Base-by-base conservation (phyloP, 2,888 invertebrate genomes). In the Polietes domitor region DNA sequence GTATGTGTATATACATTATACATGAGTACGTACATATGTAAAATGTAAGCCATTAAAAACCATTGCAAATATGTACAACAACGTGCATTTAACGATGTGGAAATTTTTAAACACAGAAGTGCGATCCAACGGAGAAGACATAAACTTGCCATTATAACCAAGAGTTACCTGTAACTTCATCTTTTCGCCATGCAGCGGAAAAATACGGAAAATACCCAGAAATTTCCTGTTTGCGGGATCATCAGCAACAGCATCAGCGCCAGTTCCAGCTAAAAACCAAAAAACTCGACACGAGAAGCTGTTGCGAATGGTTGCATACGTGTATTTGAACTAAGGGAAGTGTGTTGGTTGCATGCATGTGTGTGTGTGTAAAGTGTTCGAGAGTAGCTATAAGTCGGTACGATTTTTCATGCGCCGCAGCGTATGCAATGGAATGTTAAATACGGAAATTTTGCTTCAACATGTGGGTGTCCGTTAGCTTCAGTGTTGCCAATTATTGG, bases 101-200 rank as follows among this genome's bases (percentile, higher is more conserved):
- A 58, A 58, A 24, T 58, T 10, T 10, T 58, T 26, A 15, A 26
- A 15, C 26, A 26, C 75, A 71, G 26, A 71, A 68, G 32, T 32
- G 15, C 41, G 15, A 47, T 47, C 26, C 7, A 68, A 68, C 32
- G 17, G 15, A 6, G 71, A 53, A 70, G 68, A 47, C 55, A 53
- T 50, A 0, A 41, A 50, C 32, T 72, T 65, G 65, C 26, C 76
- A 55, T 55, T 58, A 78, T 65, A 55, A 41, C 78, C 17, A 32
- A 4, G 47, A 47, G 21, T 79, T 75, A 75, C 71, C 55, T 82
- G 47, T 55, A 82, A 82, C 78, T 71, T 75, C 75, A 82, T 47
- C 53, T 79, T 53, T 72, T 24, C 61, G 74, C 58, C 75, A 28
- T 41, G 58, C 41, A 70, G 47, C 74, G 61, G n/a, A 24, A 43